A percentile compares a stretch with the other conserved stretches of the same genome.
Conservation (phyloP, 2,113 vertebrate species). For the Synchiropus splendidus region DNA sequence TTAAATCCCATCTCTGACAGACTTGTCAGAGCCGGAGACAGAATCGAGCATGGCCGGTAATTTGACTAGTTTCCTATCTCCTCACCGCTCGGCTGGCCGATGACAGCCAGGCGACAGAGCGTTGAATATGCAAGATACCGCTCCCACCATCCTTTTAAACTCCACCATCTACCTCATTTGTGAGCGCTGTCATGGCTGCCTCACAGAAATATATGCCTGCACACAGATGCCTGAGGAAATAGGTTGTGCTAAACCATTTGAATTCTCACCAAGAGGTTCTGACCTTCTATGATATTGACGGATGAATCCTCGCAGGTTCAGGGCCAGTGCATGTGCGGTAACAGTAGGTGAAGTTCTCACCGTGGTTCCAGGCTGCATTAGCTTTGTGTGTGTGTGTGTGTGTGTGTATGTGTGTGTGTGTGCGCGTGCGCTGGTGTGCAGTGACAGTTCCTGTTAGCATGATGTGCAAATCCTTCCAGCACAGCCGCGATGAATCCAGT, state of each 20-base stretch:
- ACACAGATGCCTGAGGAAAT: conserved; percentile 9
- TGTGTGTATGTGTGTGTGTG: background rate
- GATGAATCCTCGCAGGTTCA: conserved; percentile 23
- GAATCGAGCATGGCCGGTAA: conserved; percentile 65
- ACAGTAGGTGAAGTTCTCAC: background rate
- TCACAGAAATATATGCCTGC: conserved; percentile 8
- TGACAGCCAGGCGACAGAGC: conserved; percentile 61
- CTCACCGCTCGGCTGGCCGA: conserved; percentile 59
- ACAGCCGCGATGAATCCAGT: conserved; percentile 50
- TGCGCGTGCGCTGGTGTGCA: conserved; percentile 2
- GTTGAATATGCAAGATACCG: conserved; percentile 58
- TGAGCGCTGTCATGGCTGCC: conserved; percentile 30
- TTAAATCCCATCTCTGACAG: conserved; percentile 72
- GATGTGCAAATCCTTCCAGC: conserved; percentile 37
- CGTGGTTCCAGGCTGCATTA: background rate
- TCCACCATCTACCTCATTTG: conserved; percentile 22
- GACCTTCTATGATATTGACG: conserved; percentile 18
- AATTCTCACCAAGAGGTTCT: conserved; percentile 20
- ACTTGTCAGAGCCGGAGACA: conserved; percentile 63
- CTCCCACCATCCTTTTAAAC: conserved; percentile 32
- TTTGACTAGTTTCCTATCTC: conserved; percentile 71
- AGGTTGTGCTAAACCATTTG: conserved; percentile 13
- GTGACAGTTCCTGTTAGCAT: conserved; percentile 40
- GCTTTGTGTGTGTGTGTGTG: conserved; percentile 4
- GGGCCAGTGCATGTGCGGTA: background rate